Evolutionary conservation across 1,140 invertebrate genomes (phyloP), one percentile per base, ranked within the genome.

Genomic region (Pomacea maculata): DNA sequence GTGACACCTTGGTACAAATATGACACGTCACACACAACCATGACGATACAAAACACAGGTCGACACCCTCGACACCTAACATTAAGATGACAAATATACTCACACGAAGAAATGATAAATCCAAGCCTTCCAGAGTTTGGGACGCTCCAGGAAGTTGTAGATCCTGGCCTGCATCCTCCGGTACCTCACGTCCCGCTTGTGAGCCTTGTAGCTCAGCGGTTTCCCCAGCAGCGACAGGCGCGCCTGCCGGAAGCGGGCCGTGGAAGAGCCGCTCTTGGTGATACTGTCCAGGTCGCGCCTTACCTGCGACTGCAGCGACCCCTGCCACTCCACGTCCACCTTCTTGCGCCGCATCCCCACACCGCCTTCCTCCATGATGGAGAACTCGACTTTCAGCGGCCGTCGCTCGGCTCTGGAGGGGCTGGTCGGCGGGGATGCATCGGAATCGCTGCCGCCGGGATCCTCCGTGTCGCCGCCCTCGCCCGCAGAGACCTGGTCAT

Each of bases 121-220:
- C 88, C 97, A 94, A 80, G 96, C 95, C 90, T 94, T 95, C 90
- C 94, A 93, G 84, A 96, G 95, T 85, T 96, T 94, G 79, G 97
- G 97, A 89, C 97, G 93, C 93, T 98, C 97, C 88, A 98, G 94
- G 92, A 98, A 98, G 93, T 98, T 98, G 93, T 98, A 97, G 89
- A 97, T 94, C 91, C 95, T 94, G 88, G 95, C 95, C 92, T 98
- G 97, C 76, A 96, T 92, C 89, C 95, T 94, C 88, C 97, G 93
- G 93, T 97, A 97, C 84, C 95, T 94, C 91, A 95, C 95, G 94
- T 97, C 96, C 92, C 95, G 94, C 34, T 88, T 81, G 77, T 96
- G 95, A 91, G 94, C 94, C 93, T 95, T 95, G 93, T 96, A 96
- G 93, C 95, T 96, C 89, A 97, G 93, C 88, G 96, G 96, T 92